A percentile compares a stretch with the other conserved stretches of the same genome.
Conservation (phyloP, 2,888 invertebrate genomes). For the Drosophila leonis region DNA sequence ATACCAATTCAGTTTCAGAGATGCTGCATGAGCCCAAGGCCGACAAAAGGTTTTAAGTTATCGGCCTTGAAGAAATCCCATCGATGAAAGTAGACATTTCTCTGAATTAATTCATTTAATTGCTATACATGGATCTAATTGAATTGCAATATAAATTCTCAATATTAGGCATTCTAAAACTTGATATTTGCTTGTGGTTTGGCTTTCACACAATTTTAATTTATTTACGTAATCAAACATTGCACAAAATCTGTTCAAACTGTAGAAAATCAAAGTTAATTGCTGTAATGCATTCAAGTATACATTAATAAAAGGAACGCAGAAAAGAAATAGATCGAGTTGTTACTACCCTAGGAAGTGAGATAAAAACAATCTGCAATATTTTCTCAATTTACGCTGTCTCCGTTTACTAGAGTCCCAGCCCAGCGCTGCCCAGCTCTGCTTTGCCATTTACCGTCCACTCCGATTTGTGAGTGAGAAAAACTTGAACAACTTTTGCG, state of each 20-base stretch:
- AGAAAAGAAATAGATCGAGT: neutral
- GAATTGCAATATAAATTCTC: neutral
- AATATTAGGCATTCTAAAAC: neutral
- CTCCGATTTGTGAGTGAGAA: conserved; percentile 53
- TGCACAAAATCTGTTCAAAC: conserved; percentile 2
- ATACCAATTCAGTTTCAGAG: conserved; percentile 5
- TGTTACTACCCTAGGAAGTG: conserved; percentile 2
- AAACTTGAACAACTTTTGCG: conserved; percentile 69
- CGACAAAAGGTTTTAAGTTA: neutral
- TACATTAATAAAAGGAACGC: conserved; percentile 12
- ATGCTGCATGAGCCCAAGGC: conserved; percentile 1
- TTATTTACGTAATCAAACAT: conserved; percentile 3
- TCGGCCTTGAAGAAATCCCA: neutral
- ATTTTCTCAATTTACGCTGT: conserved; percentile 68
- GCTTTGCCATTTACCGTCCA: conserved; percentile 6
- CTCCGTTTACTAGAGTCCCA: conserved; percentile 23
- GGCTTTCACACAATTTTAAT: neutral
- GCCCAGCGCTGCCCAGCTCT: neutral
- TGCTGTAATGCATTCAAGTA: conserved; percentile 43
- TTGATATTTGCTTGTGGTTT: conserved; percentile 2
- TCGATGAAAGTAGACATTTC: neutral
- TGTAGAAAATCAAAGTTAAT: conserved; percentile 54
- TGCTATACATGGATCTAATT: neutral
- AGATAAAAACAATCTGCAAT: conserved; percentile 56
- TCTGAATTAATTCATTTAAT: neutral